These are phyloP conservation scores for Microdon myrmicae DNA, from an alignment of 2,888 invertebrate genomes.

Conservation along the genomic window DNA sequence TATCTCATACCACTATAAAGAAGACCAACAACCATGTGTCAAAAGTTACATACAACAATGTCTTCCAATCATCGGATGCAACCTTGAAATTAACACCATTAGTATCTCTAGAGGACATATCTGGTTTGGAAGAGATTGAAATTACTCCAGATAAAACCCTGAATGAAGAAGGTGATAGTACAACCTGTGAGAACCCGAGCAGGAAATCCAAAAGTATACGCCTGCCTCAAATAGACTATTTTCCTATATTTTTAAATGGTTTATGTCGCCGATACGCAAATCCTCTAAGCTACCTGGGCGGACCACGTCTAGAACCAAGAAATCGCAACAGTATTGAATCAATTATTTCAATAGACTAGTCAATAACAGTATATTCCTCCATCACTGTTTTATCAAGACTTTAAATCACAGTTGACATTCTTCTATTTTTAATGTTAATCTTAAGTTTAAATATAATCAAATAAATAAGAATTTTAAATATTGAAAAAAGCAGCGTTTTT, in stretches of 20 bases:
- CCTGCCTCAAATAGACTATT: constrained; percentile 3
- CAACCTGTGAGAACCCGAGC: constrained; percentile 9
- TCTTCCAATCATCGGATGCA: constrained; percentile 1
- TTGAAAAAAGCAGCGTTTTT: too few relatives aligned
- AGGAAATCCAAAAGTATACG: too few relatives aligned
- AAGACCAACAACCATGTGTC: not conserved
- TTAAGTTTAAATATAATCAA: too few relatives aligned
- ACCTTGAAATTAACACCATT: constrained; percentile 16
- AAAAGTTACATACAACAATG: constrained; percentile 6
- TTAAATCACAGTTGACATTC: too few relatives aligned
- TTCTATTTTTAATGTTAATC: too few relatives aligned
- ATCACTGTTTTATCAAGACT: too few relatives aligned
- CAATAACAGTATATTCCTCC: constrained; percentile 1
- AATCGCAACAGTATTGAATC: constrained; percentile 75
- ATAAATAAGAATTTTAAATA: too few relatives aligned
- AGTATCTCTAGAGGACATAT: constrained; percentile 35
- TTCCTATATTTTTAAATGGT: constrained; percentile 67
- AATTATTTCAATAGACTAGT: constrained; percentile 74
- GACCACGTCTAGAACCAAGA: constrained; percentile 69
- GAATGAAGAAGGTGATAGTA: constrained; percentile 7
- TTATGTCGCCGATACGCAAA: constrained; percentile 70
- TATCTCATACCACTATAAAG: constrained; percentile 38
- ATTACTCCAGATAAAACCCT: constrained; percentile 3
- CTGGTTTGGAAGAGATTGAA: constrained; percentile 9
- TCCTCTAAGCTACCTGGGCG: constrained; percentile 78